Conservation (phyloP, 2,113 vertebrate genomes). For the Calyptomena viridis region DNA sequence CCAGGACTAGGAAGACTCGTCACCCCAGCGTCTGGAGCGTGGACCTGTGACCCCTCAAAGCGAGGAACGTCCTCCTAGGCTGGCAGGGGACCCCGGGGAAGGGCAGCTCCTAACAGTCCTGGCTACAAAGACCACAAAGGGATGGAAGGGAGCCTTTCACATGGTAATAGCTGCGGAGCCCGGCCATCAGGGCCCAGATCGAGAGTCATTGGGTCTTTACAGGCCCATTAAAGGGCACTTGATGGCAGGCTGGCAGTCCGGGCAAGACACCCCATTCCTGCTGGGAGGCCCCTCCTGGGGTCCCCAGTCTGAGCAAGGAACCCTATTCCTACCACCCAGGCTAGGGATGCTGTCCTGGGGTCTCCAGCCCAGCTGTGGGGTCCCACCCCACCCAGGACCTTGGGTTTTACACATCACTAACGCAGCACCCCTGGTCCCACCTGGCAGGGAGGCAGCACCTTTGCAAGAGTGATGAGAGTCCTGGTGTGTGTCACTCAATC, state of each 20-base stretch:
- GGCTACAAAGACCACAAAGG: constrained; percentile 50
- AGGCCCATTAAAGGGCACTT: constrained; percentile 59
- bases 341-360: not conserved
- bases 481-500: not conserved
- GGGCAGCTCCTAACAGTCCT: constrained; percentile 16
- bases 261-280: not conserved
- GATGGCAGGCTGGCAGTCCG: not conserved
- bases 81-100: not conserved
- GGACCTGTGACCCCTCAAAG: not conserved
- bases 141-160: constrained; percentile 23
- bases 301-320: not conserved
- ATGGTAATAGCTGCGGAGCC: constrained; percentile 40
- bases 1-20: rapidly evolving
- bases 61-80: not conserved
- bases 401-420: not conserved
- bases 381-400: not conserved
- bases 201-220: constrained; percentile 59
- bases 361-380: not conserved
- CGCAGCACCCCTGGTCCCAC: not conserved
- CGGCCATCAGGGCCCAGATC: constrained; percentile 39
- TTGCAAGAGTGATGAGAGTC: not conserved
- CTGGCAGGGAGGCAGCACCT: not conserved
- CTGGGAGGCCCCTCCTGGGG: not conserved
- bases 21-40: rapidly evolving
- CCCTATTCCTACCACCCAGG: not conserved